Conservation (phyloP, 1,140 invertebrate species). For the Triops longicaudatus region DNA sequence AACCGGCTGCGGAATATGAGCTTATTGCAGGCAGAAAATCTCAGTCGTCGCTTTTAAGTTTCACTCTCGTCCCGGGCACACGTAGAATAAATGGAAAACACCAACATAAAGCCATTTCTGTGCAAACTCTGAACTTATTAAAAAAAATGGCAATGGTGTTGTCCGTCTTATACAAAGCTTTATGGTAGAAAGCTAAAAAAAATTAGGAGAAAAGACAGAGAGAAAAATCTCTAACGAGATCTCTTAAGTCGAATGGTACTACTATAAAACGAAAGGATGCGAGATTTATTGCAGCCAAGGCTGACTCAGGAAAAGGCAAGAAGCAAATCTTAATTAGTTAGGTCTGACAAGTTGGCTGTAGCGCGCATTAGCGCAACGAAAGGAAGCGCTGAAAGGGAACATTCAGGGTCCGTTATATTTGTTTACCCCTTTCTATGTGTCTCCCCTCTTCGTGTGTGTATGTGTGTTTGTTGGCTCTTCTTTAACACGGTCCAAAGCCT, state of each 20-base stretch:
- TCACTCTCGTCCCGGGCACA: too few relatives aligned
- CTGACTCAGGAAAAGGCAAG: not conserved
- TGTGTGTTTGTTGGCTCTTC: not conserved
- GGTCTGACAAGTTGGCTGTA: conserved; percentile 10
- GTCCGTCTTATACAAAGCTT: too few relatives aligned
- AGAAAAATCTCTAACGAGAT: not conserved
- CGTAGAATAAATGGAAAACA: too few relatives aligned
- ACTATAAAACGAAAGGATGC: not conserved
- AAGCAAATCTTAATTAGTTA: conserved; percentile 12
- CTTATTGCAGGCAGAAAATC: too few relatives aligned
- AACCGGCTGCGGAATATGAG: too few relatives aligned
- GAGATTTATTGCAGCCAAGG: not conserved
- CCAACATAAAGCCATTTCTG: too few relatives aligned
- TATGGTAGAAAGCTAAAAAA: too few relatives aligned
- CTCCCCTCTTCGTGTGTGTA: not conserved
- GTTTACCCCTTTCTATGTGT: not conserved
- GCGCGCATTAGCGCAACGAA: not conserved
- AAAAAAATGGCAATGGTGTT: too few relatives aligned
- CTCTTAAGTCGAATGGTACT: not conserved
- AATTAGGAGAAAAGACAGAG: too few relatives aligned
- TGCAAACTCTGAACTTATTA: too few relatives aligned
- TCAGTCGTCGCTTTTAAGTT: too few relatives aligned
- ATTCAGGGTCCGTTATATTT: not conserved
- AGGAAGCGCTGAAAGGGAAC: not conserved
- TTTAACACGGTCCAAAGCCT: not conserved